Conservation (phyloP, 2,888 invertebrate genomes). For the Drosophila mayaguana region DNA sequence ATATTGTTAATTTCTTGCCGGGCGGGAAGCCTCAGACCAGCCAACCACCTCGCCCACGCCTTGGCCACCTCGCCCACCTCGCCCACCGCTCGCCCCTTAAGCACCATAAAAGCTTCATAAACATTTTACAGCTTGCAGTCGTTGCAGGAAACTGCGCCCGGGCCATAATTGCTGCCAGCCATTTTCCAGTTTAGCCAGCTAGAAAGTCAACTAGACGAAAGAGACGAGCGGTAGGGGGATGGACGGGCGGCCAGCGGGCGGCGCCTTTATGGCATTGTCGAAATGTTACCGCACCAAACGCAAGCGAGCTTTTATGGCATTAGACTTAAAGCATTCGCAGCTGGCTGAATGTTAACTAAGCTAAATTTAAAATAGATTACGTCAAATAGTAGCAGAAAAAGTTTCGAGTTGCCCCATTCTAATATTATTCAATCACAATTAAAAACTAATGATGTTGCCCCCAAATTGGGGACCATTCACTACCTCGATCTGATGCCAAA, state of each 20-base stretch:
- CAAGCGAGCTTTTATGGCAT: slow-evolving; percentile 36
- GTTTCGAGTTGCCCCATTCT: too few species aligned
- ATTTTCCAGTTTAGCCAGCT: slow-evolving; percentile 65
- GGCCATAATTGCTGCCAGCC: slow-evolving; percentile 72
- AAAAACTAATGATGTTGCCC: background rate
- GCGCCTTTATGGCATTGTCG: slow-evolving; percentile 47
- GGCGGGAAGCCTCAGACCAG: background rate
- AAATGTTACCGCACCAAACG: slow-evolving; percentile 30
- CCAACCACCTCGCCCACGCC: background rate
- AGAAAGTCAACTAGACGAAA: slow-evolving; percentile 45
- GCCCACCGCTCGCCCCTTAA: slow-evolving; percentile 27
- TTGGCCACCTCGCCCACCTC: slow-evolving; percentile 1
- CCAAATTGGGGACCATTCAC: too few species aligned
- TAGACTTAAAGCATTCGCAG: slow-evolving; percentile 19
- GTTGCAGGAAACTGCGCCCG: slow-evolving; percentile 69
- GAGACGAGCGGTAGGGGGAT: slow-evolving; percentile 11
- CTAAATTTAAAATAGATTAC: slow-evolving; percentile 6
- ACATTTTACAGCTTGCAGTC: slow-evolving; percentile 80
- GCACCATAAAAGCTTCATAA: slow-evolving; percentile 77
- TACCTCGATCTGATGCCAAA: too few species aligned
- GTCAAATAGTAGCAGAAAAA: background rate
- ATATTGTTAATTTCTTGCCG: slow-evolving; percentile 72
- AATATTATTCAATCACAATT: slow-evolving; percentile 2
- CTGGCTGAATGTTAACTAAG: slow-evolving; percentile 1
- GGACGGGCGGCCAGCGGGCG: background rate